A percentile compares a stretch with the other conserved stretches of the same genome.
These are phyloP conservation scores for Streblospio benedicti DNA, from an alignment of 1,140 invertebrate genomes.

Conservation along the genomic window DNA sequence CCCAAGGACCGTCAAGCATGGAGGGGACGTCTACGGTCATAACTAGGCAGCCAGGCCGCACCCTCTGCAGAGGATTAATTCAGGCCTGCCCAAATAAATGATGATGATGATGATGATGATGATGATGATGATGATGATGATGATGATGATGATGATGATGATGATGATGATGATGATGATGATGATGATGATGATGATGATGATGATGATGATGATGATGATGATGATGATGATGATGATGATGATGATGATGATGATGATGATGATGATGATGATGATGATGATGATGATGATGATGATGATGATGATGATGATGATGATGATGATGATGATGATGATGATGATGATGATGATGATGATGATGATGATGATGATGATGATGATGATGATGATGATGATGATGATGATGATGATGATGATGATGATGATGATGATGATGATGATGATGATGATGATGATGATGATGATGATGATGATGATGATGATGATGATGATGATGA, in stretches of 20 bases:
- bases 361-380: constrained; percentile 20
- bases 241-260: constrained; percentile 20
- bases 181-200: constrained; percentile 17
- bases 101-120: constrained; percentile 19
- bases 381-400: constrained; percentile 13
- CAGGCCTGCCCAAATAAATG: too few relatives aligned
- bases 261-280: constrained; percentile 12
- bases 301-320: constrained; percentile 19
- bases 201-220: constrained; percentile 20
- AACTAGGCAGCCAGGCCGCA: too few relatives aligned
- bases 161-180: constrained; percentile 18
- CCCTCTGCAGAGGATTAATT: too few relatives aligned
- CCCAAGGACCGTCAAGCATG: too few relatives aligned
- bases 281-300: constrained; percentile 16
- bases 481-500: constrained; percentile 18
- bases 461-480: constrained; percentile 20
- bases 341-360: constrained; percentile 16
- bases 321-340: constrained; percentile 19
- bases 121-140: constrained; percentile 21
- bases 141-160: constrained; percentile 21
- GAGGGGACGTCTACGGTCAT: too few relatives aligned
- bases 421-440: constrained; percentile 18
- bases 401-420: constrained; percentile 19
- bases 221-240: constrained; percentile 19
- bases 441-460: constrained; percentile 21